These are phyloP conservation scores for Ictalurus furcatus DNA, from an alignment of 2,113 vertebrate species.

Conservation along the genomic window DNA sequence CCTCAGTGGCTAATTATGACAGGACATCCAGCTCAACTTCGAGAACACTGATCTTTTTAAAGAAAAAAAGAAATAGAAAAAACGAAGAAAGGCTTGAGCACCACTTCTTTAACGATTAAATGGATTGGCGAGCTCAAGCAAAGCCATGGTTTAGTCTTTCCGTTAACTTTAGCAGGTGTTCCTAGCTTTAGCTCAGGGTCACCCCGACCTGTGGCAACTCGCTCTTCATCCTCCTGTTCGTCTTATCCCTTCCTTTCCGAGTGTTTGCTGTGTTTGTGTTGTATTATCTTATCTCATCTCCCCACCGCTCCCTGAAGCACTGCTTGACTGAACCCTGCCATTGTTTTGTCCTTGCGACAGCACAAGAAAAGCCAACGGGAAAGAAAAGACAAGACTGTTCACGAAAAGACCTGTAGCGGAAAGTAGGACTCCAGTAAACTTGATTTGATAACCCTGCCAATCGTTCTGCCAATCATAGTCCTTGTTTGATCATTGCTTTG, in stretches of 20 bases:
- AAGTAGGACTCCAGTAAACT: constrained; percentile 26
- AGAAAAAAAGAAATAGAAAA: too few species aligned
- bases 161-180: constrained; percentile 65
- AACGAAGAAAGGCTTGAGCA: background rate
- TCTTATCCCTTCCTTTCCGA: constrained; percentile 42
- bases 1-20: background rate
- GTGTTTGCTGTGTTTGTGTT: constrained; percentile 56
- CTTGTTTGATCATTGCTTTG: background rate
- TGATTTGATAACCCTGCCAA: constrained; percentile 9
- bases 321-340: constrained; percentile 71
- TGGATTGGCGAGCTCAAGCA: constrained; percentile 5
- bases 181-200: constrained; percentile 69
- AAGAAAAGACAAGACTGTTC: constrained; percentile 49
- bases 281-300: constrained; percentile 75
- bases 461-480: background rate
- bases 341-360: constrained; percentile 70
- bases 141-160: constrained; percentile 61
- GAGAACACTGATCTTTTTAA: background rate
- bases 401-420: constrained; percentile 10
- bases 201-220: constrained; percentile 70
- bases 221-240: constrained; percentile 61
- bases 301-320: constrained; percentile 71
- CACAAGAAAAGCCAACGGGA: constrained; percentile 29
- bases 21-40: background rate
- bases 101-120: background rate